Evolutionary conservation across 2,888 invertebrate genomes (phyloP), one percentile per base, ranked within the genome.

Genomic region (Celastrina argiolus): DNA sequence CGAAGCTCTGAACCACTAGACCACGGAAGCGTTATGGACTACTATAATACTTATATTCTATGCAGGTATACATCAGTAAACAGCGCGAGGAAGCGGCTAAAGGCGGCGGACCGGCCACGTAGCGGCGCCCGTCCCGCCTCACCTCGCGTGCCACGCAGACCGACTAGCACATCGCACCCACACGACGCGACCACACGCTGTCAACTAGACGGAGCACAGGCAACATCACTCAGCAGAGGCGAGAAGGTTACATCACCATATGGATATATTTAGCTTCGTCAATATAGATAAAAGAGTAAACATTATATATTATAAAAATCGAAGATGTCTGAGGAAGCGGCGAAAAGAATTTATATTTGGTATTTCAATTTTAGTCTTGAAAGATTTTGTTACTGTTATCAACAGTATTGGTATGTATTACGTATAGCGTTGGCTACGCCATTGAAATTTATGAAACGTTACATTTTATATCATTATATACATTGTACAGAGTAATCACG

Each of bases 11-110:
- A n/a, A n/a, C n/a, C n/a, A n/a, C n/a, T n/a, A n/a, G n/a, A n/a
- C n/a, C n/a, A n/a, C n/a, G n/a, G n/a, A n/a, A n/a, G n/a, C n/a
- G n/a, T n/a, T n/a, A n/a, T n/a, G n/a, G n/a, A n/a, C n/a, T n/a
- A n/a, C n/a, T n/a, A 39, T 34, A 41, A 59, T 2, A 28, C 8
- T 12, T 34, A 16, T 31, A 4, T 63, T 14, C 2, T 28, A 18
- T 2, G 0, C 74, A 91, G 91, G 91, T 92, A 58, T 92, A 92
- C 79, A 86, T 92, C 63, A 84, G 83, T 79, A 92, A 92, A 73
- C 88, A 90, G 68, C 87, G 89, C 71, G 87, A 86, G 67, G 91
- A 91, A 18, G 68, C 74, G 0, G 65, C 75, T 34, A 72, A 73
- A 51, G 73, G 73, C 66, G 73, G 73, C 64, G 70, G 72, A 16